Conservation (phyloP, 2,888 invertebrate species). For the Venustoraphidia nigricollis region DNA sequence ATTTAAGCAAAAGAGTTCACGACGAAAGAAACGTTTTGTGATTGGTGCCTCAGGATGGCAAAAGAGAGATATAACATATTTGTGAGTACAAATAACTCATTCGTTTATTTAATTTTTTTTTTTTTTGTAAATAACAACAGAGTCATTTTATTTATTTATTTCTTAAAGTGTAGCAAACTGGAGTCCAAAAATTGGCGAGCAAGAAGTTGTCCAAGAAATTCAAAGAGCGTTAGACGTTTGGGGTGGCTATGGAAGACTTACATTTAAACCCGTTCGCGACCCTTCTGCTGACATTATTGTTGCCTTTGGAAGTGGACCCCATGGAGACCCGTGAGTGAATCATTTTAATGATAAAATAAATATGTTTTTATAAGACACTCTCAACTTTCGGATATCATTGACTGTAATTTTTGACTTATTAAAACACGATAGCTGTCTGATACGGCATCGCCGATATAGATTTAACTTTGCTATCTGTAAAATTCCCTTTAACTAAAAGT, state of each 20-base stretch:
- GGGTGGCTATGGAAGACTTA: constrained; percentile 48
- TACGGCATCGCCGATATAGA: too few relatives aligned
- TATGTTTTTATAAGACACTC: too few relatives aligned
- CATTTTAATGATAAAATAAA: too few relatives aligned
- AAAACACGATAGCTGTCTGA: too few relatives aligned
- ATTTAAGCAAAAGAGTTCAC: constrained; percentile 18
- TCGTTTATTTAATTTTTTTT: neutral
- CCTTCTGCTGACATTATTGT: constrained; percentile 58
- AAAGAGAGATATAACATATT: constrained; percentile 49
- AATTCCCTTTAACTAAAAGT: too few relatives aligned
- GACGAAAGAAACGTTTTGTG: constrained; percentile 38
- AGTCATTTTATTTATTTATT: neutral
- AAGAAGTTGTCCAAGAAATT: constrained; percentile 38
- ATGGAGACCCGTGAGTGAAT: constrained; percentile 47
- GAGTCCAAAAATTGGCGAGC: constrained; percentile 41
- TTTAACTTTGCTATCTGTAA: too few relatives aligned
- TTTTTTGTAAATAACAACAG: neutral
- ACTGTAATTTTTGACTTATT: too few relatives aligned
- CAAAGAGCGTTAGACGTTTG: constrained; percentile 47
- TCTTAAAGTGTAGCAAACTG: constrained; percentile 49
- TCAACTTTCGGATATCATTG: too few relatives aligned
- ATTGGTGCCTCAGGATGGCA: constrained; percentile 50
- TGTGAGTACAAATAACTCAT: constrained; percentile 32
- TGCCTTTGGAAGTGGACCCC: constrained; percentile 49
- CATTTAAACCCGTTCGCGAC: constrained; percentile 32